These are phyloP conservation scores for Silurus aristotelis DNA, from an alignment of 2,797 vertebrate species.

Conservation along the genomic window DNA sequence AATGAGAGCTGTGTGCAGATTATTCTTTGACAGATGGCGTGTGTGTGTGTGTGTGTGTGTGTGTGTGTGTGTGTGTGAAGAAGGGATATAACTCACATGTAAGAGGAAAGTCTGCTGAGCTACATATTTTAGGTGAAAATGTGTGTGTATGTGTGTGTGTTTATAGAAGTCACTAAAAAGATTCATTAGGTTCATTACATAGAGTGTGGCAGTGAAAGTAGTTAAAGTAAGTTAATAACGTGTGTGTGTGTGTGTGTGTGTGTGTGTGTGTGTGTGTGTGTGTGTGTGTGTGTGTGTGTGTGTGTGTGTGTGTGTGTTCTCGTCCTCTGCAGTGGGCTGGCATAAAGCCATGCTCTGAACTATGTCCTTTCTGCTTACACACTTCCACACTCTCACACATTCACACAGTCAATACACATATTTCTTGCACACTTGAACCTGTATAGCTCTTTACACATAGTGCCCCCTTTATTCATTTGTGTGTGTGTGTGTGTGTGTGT, in stretches of 20 bases:
- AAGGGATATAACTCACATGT: conserved; percentile 13
- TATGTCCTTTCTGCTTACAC: conserved; percentile 44
- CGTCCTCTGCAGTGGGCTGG: conserved; percentile 58
- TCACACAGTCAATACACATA: conserved; percentile 16
- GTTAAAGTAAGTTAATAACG: conserved; percentile 39
- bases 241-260: conserved; percentile 39
- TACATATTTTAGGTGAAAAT: neutral
- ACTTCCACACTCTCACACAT: conserved; percentile 26
- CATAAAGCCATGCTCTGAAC: conserved; percentile 49
- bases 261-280: conserved; percentile 41
- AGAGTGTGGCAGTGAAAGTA: conserved; percentile 19
- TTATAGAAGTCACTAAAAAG: conserved; percentile 18
- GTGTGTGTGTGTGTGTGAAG: neutral
- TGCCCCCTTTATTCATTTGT: neutral
- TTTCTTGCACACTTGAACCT: conserved; percentile 1
- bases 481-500: conserved; percentile 8
- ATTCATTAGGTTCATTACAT: conserved; percentile 32
- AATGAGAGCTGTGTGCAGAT: conserved; percentile 41
- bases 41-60: conserved; percentile 23
- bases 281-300: conserved; percentile 36
- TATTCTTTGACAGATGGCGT: conserved; percentile 46
- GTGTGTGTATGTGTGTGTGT: conserved; percentile 2
- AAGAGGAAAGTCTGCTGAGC: conserved; percentile 33
- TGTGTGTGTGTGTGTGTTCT: conserved; percentile 31
- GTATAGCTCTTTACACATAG: neutral